These are phyloP conservation scores for Morus bassanus DNA, from an alignment of 2,797 vertebrate species.

Conservation along the genomic window DNA sequence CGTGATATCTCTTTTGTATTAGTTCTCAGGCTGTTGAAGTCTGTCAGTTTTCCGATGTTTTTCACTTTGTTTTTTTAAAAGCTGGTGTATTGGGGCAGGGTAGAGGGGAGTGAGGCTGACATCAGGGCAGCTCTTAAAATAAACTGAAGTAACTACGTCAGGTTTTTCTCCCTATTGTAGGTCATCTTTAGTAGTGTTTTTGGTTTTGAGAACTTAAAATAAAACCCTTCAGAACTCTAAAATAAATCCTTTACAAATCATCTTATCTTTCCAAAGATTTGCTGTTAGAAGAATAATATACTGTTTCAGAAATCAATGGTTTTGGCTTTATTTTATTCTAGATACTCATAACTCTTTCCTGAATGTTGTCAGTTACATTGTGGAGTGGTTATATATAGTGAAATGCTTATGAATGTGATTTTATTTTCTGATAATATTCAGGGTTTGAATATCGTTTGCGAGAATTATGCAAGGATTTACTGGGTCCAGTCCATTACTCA, in stretches of 20 bases:
- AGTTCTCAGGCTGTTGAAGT: not conserved
- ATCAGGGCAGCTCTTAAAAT: not conserved
- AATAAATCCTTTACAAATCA: not conserved
- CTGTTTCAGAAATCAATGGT: not conserved
- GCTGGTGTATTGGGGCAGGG: not conserved
- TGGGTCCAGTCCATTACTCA: slow-evolving; percentile 95
- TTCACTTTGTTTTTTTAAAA: not conserved
- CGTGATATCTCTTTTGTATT: not conserved
- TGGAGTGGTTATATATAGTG: not conserved
- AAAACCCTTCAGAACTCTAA: not conserved
- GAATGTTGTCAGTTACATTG: not conserved
- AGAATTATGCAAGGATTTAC: slow-evolving; percentile 94
- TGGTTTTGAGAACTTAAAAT: not conserved
- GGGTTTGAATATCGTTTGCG: slow-evolving; percentile 93
- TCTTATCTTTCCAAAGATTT: not conserved
- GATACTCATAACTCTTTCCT: not conserved
- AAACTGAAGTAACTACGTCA: not conserved
- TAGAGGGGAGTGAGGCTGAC: not conserved
- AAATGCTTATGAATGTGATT: not conserved
- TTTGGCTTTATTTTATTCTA: not conserved
- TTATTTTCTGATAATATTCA: slow-evolving; percentile 64
- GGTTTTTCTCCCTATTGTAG: not conserved
- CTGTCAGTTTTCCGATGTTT: not conserved
- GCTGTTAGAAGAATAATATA: not conserved
- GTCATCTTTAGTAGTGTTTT: not conserved